Conservation (phyloP, 2,113 vertebrate genomes). For the Dicentrarchus labrax region DNA sequence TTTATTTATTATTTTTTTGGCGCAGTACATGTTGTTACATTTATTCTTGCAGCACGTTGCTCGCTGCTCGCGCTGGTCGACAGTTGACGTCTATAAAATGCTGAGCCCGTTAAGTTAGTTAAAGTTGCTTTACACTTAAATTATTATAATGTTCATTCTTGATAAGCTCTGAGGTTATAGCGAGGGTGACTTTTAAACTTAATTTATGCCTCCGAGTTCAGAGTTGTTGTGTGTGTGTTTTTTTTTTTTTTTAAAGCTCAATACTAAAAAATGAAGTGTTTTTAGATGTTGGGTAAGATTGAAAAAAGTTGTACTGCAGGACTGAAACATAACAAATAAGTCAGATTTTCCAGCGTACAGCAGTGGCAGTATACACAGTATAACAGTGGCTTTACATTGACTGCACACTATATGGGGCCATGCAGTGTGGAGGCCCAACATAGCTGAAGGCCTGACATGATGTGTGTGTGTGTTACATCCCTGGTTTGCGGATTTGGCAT, state of each 20-base stretch:
- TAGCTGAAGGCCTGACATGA: constrained; percentile 40
- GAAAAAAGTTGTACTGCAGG: neutral
- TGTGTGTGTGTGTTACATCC: constrained; percentile 27
- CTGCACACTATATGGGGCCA: constrained; percentile 30
- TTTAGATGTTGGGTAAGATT: neutral
- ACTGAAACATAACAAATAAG: neutral
- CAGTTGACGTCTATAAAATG: constrained; percentile 33
- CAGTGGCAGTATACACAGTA: neutral
- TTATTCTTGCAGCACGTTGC: constrained; percentile 16
- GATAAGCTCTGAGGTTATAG: neutral
- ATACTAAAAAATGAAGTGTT: neutral
- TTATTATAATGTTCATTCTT: neutral
- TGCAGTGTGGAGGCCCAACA: constrained; percentile 38
- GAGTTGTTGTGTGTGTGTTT: too few relatives aligned
- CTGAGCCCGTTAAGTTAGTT: constrained; percentile 26
- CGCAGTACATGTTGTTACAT: neutral
- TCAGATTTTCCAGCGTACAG: neutral
- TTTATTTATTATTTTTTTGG: neutral
- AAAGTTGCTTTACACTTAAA: neutral
- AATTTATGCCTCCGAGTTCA: neutral
- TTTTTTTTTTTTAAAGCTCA: neutral
- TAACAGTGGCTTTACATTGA: constrained; percentile 33
- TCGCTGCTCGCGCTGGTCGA: constrained; percentile 23
- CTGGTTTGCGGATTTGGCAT: constrained; percentile 41
- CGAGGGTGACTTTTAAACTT: neutral